Evolutionary conservation across 2,888 invertebrate species (phyloP).

Genomic region (Nomada goodeniana): DNA sequence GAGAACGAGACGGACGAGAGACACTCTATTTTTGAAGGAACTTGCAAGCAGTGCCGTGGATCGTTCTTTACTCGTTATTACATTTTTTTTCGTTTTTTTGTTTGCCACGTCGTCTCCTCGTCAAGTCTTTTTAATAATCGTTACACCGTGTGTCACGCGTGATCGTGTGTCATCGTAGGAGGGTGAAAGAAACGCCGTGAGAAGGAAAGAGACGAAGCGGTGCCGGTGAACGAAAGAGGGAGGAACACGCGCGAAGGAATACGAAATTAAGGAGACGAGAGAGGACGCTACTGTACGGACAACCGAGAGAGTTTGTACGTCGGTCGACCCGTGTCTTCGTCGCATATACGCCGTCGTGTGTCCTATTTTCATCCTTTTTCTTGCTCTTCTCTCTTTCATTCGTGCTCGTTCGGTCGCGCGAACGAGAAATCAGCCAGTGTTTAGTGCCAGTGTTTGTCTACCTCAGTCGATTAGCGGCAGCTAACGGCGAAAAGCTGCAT

Average conservation of each 20-base stretch:
- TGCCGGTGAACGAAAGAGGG: slow-evolving; percentile 62
- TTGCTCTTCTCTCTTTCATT: slow-evolving; percentile 58
- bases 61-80: slow-evolving; percentile 12
- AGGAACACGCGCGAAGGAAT: slow-evolving; percentile 69
- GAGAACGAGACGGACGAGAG: slow-evolving; percentile 48
- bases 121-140: slow-evolving; percentile 4
- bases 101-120: slow-evolving; percentile 12
- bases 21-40: slow-evolving; percentile 33
- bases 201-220: slow-evolving; percentile 37
- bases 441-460: slow-evolving; percentile 75
- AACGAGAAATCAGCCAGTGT: slow-evolving; percentile 69
- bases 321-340: slow-evolving; percentile 51
- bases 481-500: slow-evolving; percentile 61
- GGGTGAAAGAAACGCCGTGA: slow-evolving; percentile 32
- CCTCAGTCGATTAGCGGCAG: slow-evolving; percentile 69
- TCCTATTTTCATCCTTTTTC: slow-evolving; percentile 67
- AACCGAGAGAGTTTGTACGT: slow-evolving; percentile 43
- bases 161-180: slow-evolving; percentile 40
- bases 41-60: slow-evolving; percentile 35
- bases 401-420: slow-evolving; percentile 53
- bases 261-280: slow-evolving; percentile 65
- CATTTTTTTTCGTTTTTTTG: slow-evolving; percentile 15
- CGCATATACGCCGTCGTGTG: slow-evolving; percentile 52
- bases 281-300: slow-evolving; percentile 64
- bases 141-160: slow-evolving; percentile 13